Evolutionary conservation across 2,888 invertebrate species (phyloP).

Genomic region (Incurvaria masculella): DNA sequence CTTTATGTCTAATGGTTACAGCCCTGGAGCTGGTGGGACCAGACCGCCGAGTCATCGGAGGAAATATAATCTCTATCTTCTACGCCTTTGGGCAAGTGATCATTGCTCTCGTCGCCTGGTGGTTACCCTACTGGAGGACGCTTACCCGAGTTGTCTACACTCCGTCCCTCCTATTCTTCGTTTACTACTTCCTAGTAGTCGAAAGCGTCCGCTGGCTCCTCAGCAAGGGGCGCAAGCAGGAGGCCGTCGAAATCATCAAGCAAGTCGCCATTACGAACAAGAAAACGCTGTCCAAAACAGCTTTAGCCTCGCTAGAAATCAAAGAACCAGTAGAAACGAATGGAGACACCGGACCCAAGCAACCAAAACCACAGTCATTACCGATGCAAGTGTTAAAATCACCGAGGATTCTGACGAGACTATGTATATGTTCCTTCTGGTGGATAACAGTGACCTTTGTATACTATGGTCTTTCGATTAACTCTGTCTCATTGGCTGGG

Average conservation of each 20-base stretch:
- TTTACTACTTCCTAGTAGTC: slow-evolving; percentile 60
- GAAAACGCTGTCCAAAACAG: slow-evolving; percentile 31
- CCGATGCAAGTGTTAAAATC: slow-evolving; percentile 46
- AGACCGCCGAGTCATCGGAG: slow-evolving; percentile 62
- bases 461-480: slow-evolving; percentile 77
- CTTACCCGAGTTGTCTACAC: slow-evolving; percentile 60
- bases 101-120: slow-evolving; percentile 61
- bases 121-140: slow-evolving; percentile 62
- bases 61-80: slow-evolving; percentile 61
- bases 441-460: slow-evolving; percentile 78
- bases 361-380: slow-evolving; percentile 18
- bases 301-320: slow-evolving; percentile 11
- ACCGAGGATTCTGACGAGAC: slow-evolving; percentile 46
- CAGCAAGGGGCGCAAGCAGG: slow-evolving; percentile 54
- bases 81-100: slow-evolving; percentile 65
- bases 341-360: slow-evolving; percentile 2
- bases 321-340: background rate
- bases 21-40: slow-evolving; percentile 69
- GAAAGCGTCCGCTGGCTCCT: slow-evolving; percentile 72
- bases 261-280: slow-evolving; percentile 46
- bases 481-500: slow-evolving; percentile 70
- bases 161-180: slow-evolving; percentile 60
- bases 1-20: slow-evolving; percentile 34
- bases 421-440: slow-evolving; percentile 68
- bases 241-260: slow-evolving; percentile 47